These are phyloP conservation scores for Sebastolobus altivelis DNA, from an alignment of 2,797 vertebrate genomes.

Conservation along the genomic window DNA sequence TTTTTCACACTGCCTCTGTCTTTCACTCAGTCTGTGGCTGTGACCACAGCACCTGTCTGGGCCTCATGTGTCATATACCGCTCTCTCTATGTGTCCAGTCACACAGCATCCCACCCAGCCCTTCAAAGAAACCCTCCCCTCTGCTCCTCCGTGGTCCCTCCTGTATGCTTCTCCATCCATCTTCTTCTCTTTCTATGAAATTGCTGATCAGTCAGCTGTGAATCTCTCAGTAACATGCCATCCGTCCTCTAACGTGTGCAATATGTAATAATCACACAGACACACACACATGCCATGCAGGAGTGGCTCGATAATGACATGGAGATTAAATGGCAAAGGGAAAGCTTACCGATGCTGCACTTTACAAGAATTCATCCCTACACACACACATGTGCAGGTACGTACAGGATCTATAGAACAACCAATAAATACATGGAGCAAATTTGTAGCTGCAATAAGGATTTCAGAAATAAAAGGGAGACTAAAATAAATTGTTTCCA, in stretches of 20 bases:
- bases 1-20: conserved; percentile 78
- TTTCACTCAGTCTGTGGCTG: conserved; percentile 67
- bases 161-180: conserved; percentile 29
- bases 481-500: background rate
- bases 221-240: conserved; percentile 31
- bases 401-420: conserved; percentile 18
- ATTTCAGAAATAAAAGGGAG: background rate
- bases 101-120: conserved; percentile 4
- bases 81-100: conserved; percentile 20
- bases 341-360: conserved; percentile 40
- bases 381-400: background rate
- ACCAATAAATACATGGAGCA: conserved; percentile 24
- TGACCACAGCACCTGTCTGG: conserved; percentile 70
- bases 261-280: conserved; percentile 50
- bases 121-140: conserved; percentile 26
- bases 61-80: conserved; percentile 46
- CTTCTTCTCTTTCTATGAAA: conserved; percentile 22
- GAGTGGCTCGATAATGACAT: conserved; percentile 49
- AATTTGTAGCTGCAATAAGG: conserved; percentile 26
- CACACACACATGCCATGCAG: background rate
- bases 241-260: conserved; percentile 40
- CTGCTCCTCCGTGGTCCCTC: conserved; percentile 13
- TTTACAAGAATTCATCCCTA: conserved; percentile 24
- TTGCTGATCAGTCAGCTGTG: conserved; percentile 35
- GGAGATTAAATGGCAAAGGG: conserved; percentile 61